These are phyloP conservation scores for Loxodonta africana DNA, from an alignment of 2,113 vertebrate species.

Conservation along the genomic window DNA sequence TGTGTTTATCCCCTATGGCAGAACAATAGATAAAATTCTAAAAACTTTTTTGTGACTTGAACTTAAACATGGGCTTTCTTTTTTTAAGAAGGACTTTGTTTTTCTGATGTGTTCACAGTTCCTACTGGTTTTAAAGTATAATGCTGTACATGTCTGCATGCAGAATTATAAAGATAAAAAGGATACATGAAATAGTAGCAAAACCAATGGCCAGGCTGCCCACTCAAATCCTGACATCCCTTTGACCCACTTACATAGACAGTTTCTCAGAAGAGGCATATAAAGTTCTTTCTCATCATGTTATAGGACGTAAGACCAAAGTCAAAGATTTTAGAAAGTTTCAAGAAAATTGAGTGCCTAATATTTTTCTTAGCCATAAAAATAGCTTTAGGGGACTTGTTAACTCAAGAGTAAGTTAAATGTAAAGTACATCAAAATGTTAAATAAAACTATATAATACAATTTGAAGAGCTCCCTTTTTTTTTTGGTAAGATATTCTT, in stretches of 20 bases:
- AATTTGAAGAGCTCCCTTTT: neutral
- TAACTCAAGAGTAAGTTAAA: constrained; percentile 12
- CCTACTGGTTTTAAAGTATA: constrained; percentile 10
- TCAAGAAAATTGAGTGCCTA: constrained; percentile 34
- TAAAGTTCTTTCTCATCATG: neutral
- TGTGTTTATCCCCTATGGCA: neutral
- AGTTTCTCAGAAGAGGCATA: neutral
- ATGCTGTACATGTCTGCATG: neutral
- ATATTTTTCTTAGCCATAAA: constrained; percentile 1
- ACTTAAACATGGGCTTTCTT: constrained; percentile 36
- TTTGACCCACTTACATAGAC: neutral
- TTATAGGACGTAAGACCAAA: neutral
- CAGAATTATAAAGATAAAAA: neutral
- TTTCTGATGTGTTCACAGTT: neutral
- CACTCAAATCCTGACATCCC: neutral
- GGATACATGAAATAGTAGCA: neutral
- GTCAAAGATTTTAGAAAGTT: neutral
- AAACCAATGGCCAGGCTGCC: neutral
- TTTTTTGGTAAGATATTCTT: constrained; percentile 17
- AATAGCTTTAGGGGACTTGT: constrained; percentile 35
- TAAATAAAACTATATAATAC: neutral
- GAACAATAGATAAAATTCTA: neutral
- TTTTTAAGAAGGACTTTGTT: neutral
- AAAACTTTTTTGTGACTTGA: neutral
- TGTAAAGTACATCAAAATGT: neutral